Evolutionary conservation across 2,888 invertebrate genomes (phyloP), one percentile per base, ranked within the genome.

Genomic region (Eilema depressum): DNA sequence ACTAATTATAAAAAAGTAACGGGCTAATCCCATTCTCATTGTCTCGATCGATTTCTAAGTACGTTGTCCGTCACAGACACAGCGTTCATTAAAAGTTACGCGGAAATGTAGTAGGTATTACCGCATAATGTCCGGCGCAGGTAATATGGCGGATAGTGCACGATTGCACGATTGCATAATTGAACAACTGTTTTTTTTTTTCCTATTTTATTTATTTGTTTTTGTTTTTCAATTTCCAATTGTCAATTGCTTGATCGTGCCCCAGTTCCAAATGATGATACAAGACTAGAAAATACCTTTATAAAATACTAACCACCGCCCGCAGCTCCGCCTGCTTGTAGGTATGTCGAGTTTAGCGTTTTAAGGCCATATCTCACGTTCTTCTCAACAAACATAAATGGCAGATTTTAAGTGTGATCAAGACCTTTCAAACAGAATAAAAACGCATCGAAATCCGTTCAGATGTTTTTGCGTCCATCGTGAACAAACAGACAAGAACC

Each of bases 21-120:
- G 53, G 53, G n/a, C n/a, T n/a, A 53, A 53, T 53, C 53, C 53
- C 10, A 53, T 53, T 53, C 20, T 53, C n/a, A n/a, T 53, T 53
- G 53, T n/a, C n/a, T 53, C 53, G 53, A n/a, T 53, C 10, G 53
- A 53, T 53, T 53, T 53, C 53, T 10, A 53, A 53, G 53, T 10
- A n/a, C n/a, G 53, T n/a, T n/a, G 53, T 47, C n/a, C 53, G 53
- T 53, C 53, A 53, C 53, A 53, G 20, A n/a, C 53, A 53, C n/a
- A 53, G 53, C n/a, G 20, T 47, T 47, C 47, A 47, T 47, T 53
- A 53, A n/a, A 53, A 53, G 53, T 53, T n/a, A 53, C 53, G 53
- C n/a, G 53, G 53, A 53, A 53, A 53, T n/a, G 53, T 53, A n/a
- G 53, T n/a, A n/a, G n/a, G n/a, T 53, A 53, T 53, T 53, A 53